Evolutionary conservation across 2,797 vertebrate genomes (phyloP).

Genomic region (Gambelia wislizenii): DNA sequence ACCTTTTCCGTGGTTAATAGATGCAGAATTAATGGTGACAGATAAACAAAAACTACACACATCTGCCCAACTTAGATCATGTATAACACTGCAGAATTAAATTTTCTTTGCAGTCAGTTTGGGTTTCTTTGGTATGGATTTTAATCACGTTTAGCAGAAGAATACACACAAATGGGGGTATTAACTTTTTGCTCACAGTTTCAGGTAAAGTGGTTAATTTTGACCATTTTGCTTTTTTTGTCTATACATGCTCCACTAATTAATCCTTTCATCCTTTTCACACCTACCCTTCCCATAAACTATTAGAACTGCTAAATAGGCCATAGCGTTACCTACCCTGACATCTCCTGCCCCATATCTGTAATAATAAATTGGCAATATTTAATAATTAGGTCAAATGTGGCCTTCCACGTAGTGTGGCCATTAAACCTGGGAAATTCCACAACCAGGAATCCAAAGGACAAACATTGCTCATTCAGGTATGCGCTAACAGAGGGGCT

Average conservation of each 20-base stretch:
- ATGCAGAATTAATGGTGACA: neutral
- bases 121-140: neutral
- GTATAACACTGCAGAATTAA: neutral
- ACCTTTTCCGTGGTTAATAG: neutral
- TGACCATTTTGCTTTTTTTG: slow-evolving; percentile 33
- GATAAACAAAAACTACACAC: neutral
- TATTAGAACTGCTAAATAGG: slow-evolving; percentile 52
- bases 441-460: too few relatives aligned
- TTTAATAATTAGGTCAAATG: too few relatives aligned
- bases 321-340: too few relatives aligned
- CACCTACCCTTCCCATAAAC: slow-evolving; percentile 30
- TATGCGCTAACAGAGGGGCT: too few relatives aligned
- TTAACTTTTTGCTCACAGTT: neutral
- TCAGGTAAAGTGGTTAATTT: neutral
- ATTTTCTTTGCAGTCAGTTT: neutral
- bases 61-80: neutral
- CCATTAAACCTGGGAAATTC: too few relatives aligned
- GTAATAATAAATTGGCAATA: too few relatives aligned
- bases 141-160: neutral
- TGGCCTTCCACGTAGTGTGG: too few relatives aligned
- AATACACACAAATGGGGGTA: neutral
- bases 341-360: too few relatives aligned
- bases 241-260: slow-evolving; percentile 42
- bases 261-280: slow-evolving; percentile 50
- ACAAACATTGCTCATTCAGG: too few relatives aligned